Evolutionary conservation across 64 coral and sea anemone genomes (phyloP), one percentile per base, ranked within the genome.

Genomic region (Porites lutea): DNA sequence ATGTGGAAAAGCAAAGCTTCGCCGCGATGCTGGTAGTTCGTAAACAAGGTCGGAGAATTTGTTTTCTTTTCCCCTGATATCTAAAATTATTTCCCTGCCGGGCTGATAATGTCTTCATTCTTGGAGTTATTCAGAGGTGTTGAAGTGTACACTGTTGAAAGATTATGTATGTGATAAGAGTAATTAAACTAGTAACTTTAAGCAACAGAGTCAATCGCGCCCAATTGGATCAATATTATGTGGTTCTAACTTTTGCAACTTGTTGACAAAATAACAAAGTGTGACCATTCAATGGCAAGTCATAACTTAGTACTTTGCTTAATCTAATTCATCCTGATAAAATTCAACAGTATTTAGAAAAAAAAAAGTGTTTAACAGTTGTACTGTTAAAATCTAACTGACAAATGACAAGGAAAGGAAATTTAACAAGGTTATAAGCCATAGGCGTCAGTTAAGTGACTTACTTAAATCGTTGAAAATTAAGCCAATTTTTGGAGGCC

Each of bases 401-500:
- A 76, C 48, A 50, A 51, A 5, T 19, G 47, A 76, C 62, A 84
- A 62, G 23, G 11, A 68, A 69, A 69, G 81, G 51, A 52, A 84
- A 12, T 69, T 68, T 68, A 84, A 84, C 81, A 84, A 67, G 81
- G 81, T 52, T 84, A 84, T 84, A 68, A 48, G 18, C 48, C 62
- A 18, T 50, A 13, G 44, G 81, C 81, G 63, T 84, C 81, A 52
- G 61, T 83, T 84, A 81, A 51, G 61, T 51, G 61, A 68, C 81
- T 84, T 84, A 84, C 51, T 48, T 51, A 84, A 82, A 61, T 82
- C 44, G 79, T 47, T 82, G 55, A 64, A 63, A 68, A 84, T 84
- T 84, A 84, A 84, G 81, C 81, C 81, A 84, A 84, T 90, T 83
- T 91, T 83, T 91, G 63, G 21, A 37, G 77, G 16, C 66, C 46